phyloP scores from a whole-genome alignment of 2,113 vertebrate species.

The Odontophorus gujanensis region DNA sequence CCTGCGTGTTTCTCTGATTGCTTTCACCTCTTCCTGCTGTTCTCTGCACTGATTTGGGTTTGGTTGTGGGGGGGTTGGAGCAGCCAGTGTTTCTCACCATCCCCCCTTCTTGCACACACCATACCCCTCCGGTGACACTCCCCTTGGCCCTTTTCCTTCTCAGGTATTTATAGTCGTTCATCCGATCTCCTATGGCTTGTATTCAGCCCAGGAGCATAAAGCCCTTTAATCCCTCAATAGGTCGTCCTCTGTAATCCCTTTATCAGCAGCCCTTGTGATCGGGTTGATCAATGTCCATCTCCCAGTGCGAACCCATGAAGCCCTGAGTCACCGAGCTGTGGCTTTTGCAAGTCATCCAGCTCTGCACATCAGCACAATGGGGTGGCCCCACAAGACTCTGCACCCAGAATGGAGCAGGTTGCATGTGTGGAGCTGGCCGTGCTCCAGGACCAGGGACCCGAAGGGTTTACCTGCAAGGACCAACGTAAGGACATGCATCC shows the following conservation, averaged over 20 bases:
- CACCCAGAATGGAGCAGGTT: accelerated
- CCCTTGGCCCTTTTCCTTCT: not conserved
- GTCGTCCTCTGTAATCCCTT: not conserved
- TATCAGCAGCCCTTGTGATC: not conserved
- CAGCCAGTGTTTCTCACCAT: not conserved
- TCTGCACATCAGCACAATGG: not conserved
- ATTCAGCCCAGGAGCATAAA: not conserved
- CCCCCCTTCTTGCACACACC: not conserved
- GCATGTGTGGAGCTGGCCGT: not conserved
- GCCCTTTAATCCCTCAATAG: not conserved
- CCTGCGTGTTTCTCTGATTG: not conserved
- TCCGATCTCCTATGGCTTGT: not conserved
- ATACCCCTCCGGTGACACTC: not conserved
- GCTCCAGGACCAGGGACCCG: not conserved
- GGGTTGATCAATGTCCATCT: not conserved
- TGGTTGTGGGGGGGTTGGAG: accelerated
- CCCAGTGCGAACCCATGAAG: not conserved
- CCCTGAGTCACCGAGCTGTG: not conserved
- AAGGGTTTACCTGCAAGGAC: not conserved
- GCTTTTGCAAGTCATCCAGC: not conserved
- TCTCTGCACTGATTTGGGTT: not conserved
- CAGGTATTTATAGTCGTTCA: not conserved
- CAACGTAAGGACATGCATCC: accelerated
- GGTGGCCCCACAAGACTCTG: not conserved
- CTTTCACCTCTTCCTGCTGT: not conserved